Conservation (phyloP, 2,797 vertebrate species). For the Acanthiza pusilla region DNA sequence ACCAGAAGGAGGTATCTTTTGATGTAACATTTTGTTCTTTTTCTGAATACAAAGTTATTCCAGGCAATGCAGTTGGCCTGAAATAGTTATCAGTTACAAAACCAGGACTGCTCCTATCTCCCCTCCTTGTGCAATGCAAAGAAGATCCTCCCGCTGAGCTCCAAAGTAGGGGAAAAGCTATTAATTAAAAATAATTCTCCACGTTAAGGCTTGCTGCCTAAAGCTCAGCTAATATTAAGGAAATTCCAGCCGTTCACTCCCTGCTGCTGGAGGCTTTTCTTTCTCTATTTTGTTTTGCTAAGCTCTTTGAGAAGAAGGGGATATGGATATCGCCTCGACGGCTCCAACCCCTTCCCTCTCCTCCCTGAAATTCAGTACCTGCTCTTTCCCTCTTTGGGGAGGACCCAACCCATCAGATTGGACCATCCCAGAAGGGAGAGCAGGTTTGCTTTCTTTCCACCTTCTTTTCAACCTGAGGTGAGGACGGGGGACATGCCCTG, state of each 20-base stretch:
- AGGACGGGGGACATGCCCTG: background rate
- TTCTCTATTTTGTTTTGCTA: constrained; percentile 61
- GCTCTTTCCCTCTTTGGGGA: background rate
- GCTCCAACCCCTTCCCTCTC: background rate
- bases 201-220: constrained; percentile 25
- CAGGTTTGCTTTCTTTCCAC: background rate
- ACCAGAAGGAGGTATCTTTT: constrained; percentile 48
- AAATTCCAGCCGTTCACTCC: constrained; percentile 65
- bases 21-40: constrained; percentile 61
- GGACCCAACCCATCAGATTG: background rate
- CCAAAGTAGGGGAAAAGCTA: constrained; percentile 22
- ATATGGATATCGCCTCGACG: fast-evolving
- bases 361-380: background rate
- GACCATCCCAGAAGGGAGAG: background rate
- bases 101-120: constrained; percentile 46
- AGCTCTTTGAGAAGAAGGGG: constrained; percentile 32
- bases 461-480: background rate
- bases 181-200: constrained; percentile 57
- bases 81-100: constrained; percentile 69
- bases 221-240: constrained; percentile 56
- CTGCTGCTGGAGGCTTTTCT: constrained; percentile 47
- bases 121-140: constrained; percentile 43
- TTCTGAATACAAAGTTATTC: constrained; percentile 61
- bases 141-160: constrained; percentile 34
- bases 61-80: constrained; percentile 57